Evolutionary conservation across 2,888 invertebrate genomes (phyloP), one percentile per base, ranked within the genome.

Genomic region (Torymus aiolomorphi): DNA sequence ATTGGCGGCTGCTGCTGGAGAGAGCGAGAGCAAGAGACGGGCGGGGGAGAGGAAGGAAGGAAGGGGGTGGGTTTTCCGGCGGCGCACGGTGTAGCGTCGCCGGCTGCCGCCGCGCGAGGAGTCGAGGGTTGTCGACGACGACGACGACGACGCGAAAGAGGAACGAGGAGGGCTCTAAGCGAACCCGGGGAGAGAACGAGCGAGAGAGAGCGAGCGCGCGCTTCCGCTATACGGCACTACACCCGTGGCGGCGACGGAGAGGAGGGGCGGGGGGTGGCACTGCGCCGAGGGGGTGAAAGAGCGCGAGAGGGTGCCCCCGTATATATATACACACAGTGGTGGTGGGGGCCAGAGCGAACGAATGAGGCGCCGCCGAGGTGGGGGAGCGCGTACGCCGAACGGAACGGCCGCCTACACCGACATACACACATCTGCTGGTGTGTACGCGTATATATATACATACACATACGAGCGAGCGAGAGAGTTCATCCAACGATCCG

Each of bases 401-500:
- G 87, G 89, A 89, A 89, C 85, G 84, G 88, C 89, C 51, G 18
- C 16, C n/a, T 20, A 52, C 20, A 8, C 20, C 24, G 2, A n/a
- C n/a, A 56, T 16, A 12, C 18, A 13, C n/a, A 31, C 14, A 31
- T 20, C 2, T 20, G 20, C 20, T 20, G 20, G 20, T 0, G 24
- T 13, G 31, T 3, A 42, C 14, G 75, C 14, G 49, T 42, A 42
- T 65, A 70, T 52, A 42, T 31, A 75, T 8, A 31, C 4, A 31
- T 8, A 31, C 8, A 31, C 31, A 31, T 8, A 62, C 61, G 66
- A 54, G 20, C 13, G 72, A 18, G 72, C 54, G 57, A 54, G 57
- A 57, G 71, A 63, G 59, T 89, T 88, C 87, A 86, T 88, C 88
- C 86, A 88, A 89, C 90, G 89, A 89, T 90, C 89, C 88, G 89